Evolutionary conservation across 2,113 vertebrate species (phyloP), one percentile per base, ranked within the genome.

Genomic region (Melozone crissalis): DNA sequence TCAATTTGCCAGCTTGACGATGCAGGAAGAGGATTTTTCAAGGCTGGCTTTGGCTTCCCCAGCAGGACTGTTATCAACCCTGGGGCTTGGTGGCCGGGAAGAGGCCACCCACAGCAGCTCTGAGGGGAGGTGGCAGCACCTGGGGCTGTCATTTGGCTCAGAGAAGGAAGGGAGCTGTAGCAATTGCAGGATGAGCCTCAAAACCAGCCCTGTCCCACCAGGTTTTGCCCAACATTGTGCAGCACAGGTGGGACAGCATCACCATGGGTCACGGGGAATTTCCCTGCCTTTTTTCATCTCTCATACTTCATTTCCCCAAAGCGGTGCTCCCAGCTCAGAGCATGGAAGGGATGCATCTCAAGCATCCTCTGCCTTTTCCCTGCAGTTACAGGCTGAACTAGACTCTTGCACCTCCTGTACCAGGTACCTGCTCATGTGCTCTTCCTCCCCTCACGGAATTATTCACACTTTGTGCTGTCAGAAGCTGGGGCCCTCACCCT

Each of bases 1-100:
- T 96, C 94, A 96, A 97, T 96, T 96, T 96, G 33, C 82, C 0
- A 3, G 51, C 52, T 43, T 87, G 77, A 63, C 16, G 3, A 24
- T 31, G 78, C 68, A 73, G 59, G 58, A 94, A 93, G 78, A 76
- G 67, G 67, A 89, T 92, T 93, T 93, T 93, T 81, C 37, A 8
- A 85, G 22, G 74, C 62, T 1, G 2, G 31, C 9, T 83, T 89
- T 83, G 49, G 72, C 59, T 90, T 88, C 44, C 74, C 44, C 59
- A 74, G 20, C 9, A 89, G 65, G 44, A 61, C 49, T 28, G 3
- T n/a, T 77, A 71, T 15, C 65, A 78, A 18, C 8, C 5, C 35
- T 11, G 10, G 35, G 72, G 67, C 30, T 66, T 66, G 4, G 31
- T 41, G 28, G 37, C 41, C 44, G 71, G 78, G 20, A n/a, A 55